Conservation (phyloP, 2,888 invertebrate genomes). For the Acrobasis consociella region DNA sequence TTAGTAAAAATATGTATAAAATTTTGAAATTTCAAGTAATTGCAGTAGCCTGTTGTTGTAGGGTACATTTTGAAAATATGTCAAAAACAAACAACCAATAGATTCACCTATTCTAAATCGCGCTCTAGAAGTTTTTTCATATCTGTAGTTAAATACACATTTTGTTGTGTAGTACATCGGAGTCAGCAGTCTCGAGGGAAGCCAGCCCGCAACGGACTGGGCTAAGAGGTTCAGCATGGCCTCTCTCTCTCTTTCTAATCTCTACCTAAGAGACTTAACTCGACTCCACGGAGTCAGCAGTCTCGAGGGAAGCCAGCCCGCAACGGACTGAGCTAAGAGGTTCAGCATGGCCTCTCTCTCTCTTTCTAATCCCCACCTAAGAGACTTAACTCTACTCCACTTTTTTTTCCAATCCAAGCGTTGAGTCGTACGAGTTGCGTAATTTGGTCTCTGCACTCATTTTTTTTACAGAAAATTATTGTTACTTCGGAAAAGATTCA, state of each 20-base stretch:
- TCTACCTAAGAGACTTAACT: no score
- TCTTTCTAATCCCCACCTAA: slow-evolving; percentile 16
- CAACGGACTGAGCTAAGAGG: no score
- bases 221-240: slow-evolving; percentile 35
- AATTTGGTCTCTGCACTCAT: not conserved
- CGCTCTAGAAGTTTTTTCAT: slow-evolving; percentile 28
- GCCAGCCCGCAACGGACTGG: no score
- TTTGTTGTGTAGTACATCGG: slow-evolving; percentile 19
- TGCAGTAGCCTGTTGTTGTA: not conserved
- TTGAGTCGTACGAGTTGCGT: no score
- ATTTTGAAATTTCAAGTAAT: no score
- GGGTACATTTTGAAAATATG: not conserved
- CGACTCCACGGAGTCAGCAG: slow-evolving; percentile 39
- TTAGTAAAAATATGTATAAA: no score
- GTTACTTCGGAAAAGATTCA: no score
- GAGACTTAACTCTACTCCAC: slow-evolving; percentile 25
- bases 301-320: slow-evolving; percentile 25
- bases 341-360: no score
- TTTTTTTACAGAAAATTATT: no score
- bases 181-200: slow-evolving; percentile 34
- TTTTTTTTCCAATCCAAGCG: slow-evolving; percentile 19
- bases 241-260: no score
- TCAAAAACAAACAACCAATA: slow-evolving; percentile 12
- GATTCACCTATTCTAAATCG: slow-evolving; percentile 27
- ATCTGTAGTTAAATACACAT: not conserved